phyloP scores from a whole-genome alignment of 2,113 vertebrate genomes.

The Forbesichthys agassizii region DNA sequence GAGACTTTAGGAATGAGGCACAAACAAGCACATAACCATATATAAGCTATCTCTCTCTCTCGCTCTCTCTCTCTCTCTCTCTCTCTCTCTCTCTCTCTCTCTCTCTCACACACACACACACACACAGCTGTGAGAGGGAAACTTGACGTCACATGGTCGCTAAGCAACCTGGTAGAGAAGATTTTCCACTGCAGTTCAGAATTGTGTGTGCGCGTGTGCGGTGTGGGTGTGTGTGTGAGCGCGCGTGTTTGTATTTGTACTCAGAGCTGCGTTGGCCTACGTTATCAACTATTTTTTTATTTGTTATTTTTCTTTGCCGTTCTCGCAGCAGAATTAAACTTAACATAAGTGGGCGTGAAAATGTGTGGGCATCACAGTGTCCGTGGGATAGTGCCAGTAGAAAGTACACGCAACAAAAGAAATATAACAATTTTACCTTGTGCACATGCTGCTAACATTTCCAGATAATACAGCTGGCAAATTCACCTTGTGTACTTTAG shows the following conservation, averaged over 20 bases:
- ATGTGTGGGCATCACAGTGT: not conserved
- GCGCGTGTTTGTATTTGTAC: slow-evolving; percentile 5
- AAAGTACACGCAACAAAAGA: too few relatives aligned
- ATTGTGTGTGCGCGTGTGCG: slow-evolving; percentile 33
- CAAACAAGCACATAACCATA: slow-evolving; percentile 24
- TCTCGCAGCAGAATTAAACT: not conserved
- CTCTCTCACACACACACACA: slow-evolving; percentile 31
- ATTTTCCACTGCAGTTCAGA: slow-evolving; percentile 80
- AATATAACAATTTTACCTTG: not conserved
- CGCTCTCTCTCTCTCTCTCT: too few relatives aligned
- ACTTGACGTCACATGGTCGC: slow-evolving; percentile 82
- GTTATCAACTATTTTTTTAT: not conserved
- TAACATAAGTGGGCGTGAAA: not conserved
- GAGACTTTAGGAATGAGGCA: not conserved
- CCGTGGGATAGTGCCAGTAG: not conserved
- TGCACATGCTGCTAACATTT: not conserved
- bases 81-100: slow-evolving; percentile 18
- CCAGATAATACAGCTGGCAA: not conserved
- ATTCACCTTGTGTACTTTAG: not conserved
- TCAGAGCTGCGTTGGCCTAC: not conserved
- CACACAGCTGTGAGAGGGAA: slow-evolving; percentile 80
- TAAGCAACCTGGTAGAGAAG: slow-evolving; percentile 78
- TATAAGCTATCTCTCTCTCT: not conserved
- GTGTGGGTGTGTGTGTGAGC: slow-evolving; percentile 10
- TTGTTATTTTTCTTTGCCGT: not conserved